Evolutionary conservation across 2,113 vertebrate species (phyloP).

Genomic region (Galemys pyrenaicus): DNA sequence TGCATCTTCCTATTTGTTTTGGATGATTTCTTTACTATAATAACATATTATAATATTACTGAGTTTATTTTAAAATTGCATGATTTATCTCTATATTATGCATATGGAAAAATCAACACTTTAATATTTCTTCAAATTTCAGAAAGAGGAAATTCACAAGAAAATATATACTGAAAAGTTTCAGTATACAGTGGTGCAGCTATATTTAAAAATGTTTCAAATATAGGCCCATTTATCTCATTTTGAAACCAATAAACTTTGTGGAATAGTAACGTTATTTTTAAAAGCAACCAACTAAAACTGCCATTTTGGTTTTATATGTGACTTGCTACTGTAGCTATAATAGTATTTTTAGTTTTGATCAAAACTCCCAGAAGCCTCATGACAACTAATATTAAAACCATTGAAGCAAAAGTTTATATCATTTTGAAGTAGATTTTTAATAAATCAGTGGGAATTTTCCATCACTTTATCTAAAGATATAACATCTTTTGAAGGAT

Average conservation of each 20-base stretch:
- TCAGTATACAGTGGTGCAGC: background rate
- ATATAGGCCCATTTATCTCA: background rate
- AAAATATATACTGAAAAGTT: background rate
- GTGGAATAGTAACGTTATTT: conserved; percentile 20
- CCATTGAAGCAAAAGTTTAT: conserved; percentile 18
- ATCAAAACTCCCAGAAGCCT: conserved; percentile 17
- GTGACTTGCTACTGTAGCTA: background rate
- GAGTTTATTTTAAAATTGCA: background rate
- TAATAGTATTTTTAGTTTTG: conserved; percentile 41
- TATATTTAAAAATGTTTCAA: background rate
- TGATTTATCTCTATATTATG: background rate
- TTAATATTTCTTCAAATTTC: background rate
- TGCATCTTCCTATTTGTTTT: background rate
- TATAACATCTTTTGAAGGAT: background rate
- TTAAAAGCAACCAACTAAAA: conserved; percentile 17
- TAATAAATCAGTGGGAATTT: conserved; percentile 9
- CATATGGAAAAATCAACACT: background rate
- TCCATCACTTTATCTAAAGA: background rate
- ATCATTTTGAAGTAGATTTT: background rate
- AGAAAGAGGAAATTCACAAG: background rate
- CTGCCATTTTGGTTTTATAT: background rate
- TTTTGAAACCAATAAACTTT: conserved; percentile 36
- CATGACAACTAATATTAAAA: conserved; percentile 39
- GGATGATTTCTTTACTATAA: background rate
- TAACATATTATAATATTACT: background rate